Base-by-base conservation (phyloP, 2,797 vertebrate species). In the Euthynnus affinis region DNA sequence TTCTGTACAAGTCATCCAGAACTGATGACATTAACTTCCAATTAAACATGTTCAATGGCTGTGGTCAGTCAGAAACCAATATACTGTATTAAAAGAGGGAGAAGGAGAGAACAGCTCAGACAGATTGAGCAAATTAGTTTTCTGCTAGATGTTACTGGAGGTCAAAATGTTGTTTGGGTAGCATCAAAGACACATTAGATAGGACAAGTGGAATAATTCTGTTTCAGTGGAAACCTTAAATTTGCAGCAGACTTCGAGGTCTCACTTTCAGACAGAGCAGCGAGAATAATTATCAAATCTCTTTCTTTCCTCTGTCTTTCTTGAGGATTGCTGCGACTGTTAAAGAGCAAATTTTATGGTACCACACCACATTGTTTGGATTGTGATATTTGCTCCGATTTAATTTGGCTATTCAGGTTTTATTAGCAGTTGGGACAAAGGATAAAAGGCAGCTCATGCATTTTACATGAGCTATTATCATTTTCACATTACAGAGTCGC, bases 391-490 rank as follows among this genome's bases (percentile, higher is more conserved):
- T 71, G 55, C n/a, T 8, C 23, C 32, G 49, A 44, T 70, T 71
- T 72, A 40, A 69, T 70, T 72, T 10, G 42, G 9, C 51, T 51
- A 3, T 73, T 76, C 64, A 32, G 64, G 25, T 80, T 82, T 75
- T 62, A 65, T 69, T 71, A 74, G 67, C 20, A 1, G 22, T 20
- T 1, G 0, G 58, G 18, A 37, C 37, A 57, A 42, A 71, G 40
- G 55, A 59, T 53, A 3, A 60, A 74, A 66, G 46, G 56, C 59
- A 63, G 27, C 51, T 78, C n/a, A 70, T 85, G 63, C 22, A 81
- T 78, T 85, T 76, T 34, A 65, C 74, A 78, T 74, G 3, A 68
- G 65, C 10, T 42, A 22, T 67, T 68, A 18, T 76, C 9, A n/a
- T 72, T 65, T 20, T 57, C 44, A 37, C 63, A 67, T 55, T 76